phyloP scores from a whole-genome alignment of 2,888 invertebrate species.

The Thumatha senex region DNA sequence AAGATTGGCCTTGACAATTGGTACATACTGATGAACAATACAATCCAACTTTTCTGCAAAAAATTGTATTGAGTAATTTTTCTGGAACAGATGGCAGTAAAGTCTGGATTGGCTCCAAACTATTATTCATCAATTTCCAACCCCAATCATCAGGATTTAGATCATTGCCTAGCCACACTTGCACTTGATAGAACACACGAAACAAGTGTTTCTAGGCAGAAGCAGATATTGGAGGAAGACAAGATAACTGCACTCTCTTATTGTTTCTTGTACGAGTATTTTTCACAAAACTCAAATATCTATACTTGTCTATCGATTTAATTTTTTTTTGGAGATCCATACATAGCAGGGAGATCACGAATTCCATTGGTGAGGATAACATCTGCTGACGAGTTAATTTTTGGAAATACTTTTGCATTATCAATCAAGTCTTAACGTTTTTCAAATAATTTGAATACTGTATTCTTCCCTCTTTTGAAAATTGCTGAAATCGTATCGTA shows the following conservation, averaged over 20 bases:
- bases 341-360: conserved; percentile 24
- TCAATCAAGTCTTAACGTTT: conserved; percentile 1
- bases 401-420: conserved; percentile 9
- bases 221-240: too few relatives aligned
- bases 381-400: conserved; percentile 3
- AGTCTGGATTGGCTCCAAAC: conserved; percentile 17
- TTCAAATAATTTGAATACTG: conserved; percentile 7
- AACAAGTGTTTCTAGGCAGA: too few relatives aligned
- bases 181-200: too few relatives aligned
- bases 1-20: conserved; percentile 29
- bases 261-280: neutral
- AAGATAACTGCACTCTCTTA: neutral
- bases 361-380: conserved; percentile 19
- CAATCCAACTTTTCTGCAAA: conserved; percentile 31
- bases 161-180: too few relatives aligned
- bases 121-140: conserved; percentile 14
- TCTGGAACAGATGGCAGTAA: too few relatives aligned
- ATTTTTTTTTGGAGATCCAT: conserved; percentile 18
- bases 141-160: too few relatives aligned
- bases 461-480: neutral
- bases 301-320: conserved; percentile 5
- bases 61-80: conserved; percentile 26
- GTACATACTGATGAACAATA: conserved; percentile 33
- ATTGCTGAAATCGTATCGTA: too few relatives aligned
- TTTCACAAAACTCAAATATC: neutral